Percentiles rank a stretch among this genome's conserved stretches.
Evolutionary conservation across 2,797 vertebrate genomes (phyloP).

Genomic region (Pseudotriccus pelzelni): DNA sequence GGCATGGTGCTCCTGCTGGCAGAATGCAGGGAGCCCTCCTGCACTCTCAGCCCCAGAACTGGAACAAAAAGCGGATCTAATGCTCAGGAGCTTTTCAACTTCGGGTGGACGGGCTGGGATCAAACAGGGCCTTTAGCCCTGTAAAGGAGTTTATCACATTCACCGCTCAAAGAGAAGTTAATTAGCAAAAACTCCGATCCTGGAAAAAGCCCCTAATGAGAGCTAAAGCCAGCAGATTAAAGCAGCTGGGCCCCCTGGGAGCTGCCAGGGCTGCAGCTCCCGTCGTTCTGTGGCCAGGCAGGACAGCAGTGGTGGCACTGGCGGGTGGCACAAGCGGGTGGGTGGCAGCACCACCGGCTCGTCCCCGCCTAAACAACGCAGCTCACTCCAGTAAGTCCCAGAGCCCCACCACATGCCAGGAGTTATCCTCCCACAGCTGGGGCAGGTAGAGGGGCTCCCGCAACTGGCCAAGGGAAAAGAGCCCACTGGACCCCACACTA

Average conservation of each 20-base stretch:
- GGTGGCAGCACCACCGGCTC: neutral
- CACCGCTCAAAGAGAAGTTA: neutral
- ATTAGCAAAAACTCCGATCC: neutral
- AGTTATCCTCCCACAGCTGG: neutral
- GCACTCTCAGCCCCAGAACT: neutral
- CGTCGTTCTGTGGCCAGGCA: accelerated
- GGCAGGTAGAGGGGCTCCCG: neutral
- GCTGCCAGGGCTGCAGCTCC: neutral
- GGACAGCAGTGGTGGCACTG: neutral
- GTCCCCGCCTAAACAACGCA: neutral
- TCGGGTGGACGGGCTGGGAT: neutral
- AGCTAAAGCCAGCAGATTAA: slow-evolving; percentile 3
- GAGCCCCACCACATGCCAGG: neutral
- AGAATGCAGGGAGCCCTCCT: neutral
- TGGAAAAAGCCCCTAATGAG: neutral
- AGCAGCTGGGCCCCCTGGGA: neutral
- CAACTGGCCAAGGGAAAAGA: neutral
- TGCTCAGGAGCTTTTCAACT: neutral
- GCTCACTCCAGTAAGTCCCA: accelerated
- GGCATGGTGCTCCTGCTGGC: neutral
- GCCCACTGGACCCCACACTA: accelerated
- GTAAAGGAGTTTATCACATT: neutral
- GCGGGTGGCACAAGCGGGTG: neutral
- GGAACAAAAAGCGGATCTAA: neutral
- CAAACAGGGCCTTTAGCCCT: neutral